These are phyloP conservation scores for Ceratothoa steindachneri DNA, from an alignment of 2,888 invertebrate species.

Conservation along the genomic window DNA sequence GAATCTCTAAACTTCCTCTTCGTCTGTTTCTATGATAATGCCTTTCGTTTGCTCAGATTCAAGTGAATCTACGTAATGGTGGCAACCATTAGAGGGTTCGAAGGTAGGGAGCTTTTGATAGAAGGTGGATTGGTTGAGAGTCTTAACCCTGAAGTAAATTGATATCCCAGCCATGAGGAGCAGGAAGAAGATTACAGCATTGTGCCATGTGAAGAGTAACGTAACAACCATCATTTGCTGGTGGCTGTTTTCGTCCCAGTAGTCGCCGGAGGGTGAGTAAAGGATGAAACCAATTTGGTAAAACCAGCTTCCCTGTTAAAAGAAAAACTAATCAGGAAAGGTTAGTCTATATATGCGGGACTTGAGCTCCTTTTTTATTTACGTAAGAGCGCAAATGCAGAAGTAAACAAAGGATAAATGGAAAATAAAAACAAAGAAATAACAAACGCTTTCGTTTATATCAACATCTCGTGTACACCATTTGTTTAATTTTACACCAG, in stretches of 20 bases:
- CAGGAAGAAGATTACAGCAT: slow-evolving; percentile 26
- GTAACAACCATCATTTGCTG: slow-evolving; percentile 41
- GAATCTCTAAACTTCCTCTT: not conserved
- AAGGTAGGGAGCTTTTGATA: not conserved
- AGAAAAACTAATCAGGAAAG: no score
- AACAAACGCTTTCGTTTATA: not conserved
- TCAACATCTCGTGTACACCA: no score
- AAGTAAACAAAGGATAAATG: no score
- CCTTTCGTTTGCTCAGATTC: not conserved
- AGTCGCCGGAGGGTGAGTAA: slow-evolving; percentile 53
- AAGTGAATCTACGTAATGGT: not conserved
- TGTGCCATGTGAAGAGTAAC: slow-evolving; percentile 35
- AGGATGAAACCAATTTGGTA: slow-evolving; percentile 57
- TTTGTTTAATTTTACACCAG: no score
- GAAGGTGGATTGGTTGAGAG: slow-evolving; percentile 10
- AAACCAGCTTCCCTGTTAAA: slow-evolving; percentile 57
- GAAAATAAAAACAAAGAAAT: not conserved
- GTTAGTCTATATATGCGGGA: not conserved
- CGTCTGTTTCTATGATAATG: not conserved
- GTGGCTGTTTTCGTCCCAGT: slow-evolving; percentile 31
- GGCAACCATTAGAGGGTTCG: not conserved
- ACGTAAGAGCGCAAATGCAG: not conserved
- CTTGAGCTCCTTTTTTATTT: no score
- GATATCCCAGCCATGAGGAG: slow-evolving; percentile 18
- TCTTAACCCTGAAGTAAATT: slow-evolving; percentile 26